phyloP scores from a whole-genome alignment of 1,140 invertebrate species.

The Heliconius melpomene region DNA sequence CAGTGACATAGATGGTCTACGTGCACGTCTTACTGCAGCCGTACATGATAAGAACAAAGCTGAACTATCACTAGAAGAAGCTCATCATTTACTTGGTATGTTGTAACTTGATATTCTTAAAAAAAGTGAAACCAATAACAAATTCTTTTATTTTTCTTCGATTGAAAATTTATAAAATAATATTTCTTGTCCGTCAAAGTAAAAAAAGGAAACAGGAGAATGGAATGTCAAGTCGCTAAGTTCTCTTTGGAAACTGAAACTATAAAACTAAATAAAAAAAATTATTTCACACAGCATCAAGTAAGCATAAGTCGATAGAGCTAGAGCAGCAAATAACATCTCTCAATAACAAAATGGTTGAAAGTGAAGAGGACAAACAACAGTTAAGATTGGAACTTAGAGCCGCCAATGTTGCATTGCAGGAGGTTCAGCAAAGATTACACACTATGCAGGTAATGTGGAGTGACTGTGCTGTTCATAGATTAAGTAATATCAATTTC shows the following conservation, averaged over 20 bases:
- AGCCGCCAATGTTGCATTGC: slow-evolving; percentile 64
- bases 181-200: too few relatives aligned
- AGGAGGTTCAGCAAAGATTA: slow-evolving; percentile 70
- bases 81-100: slow-evolving; percentile 80
- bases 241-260: too few relatives aligned
- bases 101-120: neutral
- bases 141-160: too few relatives aligned
- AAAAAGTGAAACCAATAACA: too few relatives aligned
- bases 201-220: too few relatives aligned
- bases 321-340: slow-evolving; percentile 64
- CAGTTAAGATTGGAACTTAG: slow-evolving; percentile 67
- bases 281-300: slow-evolving; percentile 54
- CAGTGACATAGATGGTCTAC: slow-evolving; percentile 62
- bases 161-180: too few relatives aligned
- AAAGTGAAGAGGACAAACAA: slow-evolving; percentile 66
- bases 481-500: too few relatives aligned
- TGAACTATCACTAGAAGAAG: slow-evolving; percentile 76
- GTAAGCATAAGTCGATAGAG: slow-evolving; percentile 72
- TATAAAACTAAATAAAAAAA: too few relatives aligned
- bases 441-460: slow-evolving; percentile 66
- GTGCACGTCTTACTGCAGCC: slow-evolving; percentile 74
- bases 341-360: slow-evolving; percentile 56
- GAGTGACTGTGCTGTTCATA: neutral
- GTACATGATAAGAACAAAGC: slow-evolving; percentile 80
- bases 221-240: too few relatives aligned